Evolutionary conservation across 2,888 invertebrate genomes (phyloP), one percentile per base, ranked within the genome.

Genomic region (Pollenia griseotomentosa): DNA sequence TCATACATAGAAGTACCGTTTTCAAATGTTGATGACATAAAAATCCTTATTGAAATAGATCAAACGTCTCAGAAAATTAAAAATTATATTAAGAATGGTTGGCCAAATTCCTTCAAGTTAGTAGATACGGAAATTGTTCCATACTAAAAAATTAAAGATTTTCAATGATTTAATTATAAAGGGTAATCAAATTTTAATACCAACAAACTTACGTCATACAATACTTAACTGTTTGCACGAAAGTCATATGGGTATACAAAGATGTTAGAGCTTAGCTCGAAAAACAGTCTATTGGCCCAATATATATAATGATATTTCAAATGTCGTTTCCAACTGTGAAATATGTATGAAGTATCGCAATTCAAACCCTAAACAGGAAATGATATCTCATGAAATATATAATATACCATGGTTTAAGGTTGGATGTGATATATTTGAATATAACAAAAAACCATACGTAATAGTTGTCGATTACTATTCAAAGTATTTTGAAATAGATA

Each of bases 311-410:
- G 85, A 86, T 19, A 86, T 88, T 77, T 51, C 57, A 33, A 80
- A 88, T 71, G 8, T 85, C n/a, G 84, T 83, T 19, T 68, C 81
- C 8, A 79, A 85, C n/a, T 89, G 89, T 16, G 88, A 87, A 80
- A 73, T 73, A 23, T 89, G 89, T 66, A 85, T 83, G 42, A 86
- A 83, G 10, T 81, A 86, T 80, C 65, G 80, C 63, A 73, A 59
- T 66, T 87, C 88, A 44, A 40, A 71, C 8, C 7, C 51, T 12
- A 66, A 66, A 77, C 46, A 75, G 42, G 83, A 83, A 70, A 10
- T 71, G 23, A 40, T 71, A 16, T 48, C 71, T 55, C 73, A 79
- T 74, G 79, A 84, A n/a, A 53, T 80, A 11, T 44, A 53, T 10
- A 55, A 80, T 19, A 73, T 81, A 44, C 81, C 71, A 12, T 85